These are phyloP conservation scores for Trachythela sp. DNA, from an alignment of 64 coral and sea anemone genomes.

Conservation along the genomic window DNA sequence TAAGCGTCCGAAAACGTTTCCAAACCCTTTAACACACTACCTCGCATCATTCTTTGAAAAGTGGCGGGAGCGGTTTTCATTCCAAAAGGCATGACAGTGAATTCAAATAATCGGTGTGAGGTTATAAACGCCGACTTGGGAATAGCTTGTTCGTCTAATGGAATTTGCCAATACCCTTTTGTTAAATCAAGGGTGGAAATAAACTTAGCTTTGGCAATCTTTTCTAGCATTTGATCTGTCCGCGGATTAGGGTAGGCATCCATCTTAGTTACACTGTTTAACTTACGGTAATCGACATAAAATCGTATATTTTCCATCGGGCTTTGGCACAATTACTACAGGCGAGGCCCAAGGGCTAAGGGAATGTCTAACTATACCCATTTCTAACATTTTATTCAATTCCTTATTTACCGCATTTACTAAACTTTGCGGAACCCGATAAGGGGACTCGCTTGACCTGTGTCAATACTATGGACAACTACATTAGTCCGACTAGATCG, in stretches of 20 bases:
- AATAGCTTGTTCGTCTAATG: conserved; percentile 13
- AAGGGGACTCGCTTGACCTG: not conserved
- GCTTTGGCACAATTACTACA: not conserved
- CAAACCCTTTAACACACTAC: conserved; percentile 2
- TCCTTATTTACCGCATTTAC: not conserved
- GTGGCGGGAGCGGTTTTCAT: conserved; percentile 47
- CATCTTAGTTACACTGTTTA: not conserved
- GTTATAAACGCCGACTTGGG: conserved; percentile 43
- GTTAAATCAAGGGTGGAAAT: conserved; percentile 52
- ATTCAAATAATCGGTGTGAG: conserved; percentile 43
- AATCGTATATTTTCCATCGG: not conserved
- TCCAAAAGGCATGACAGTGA: conserved; percentile 42
- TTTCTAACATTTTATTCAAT: not conserved
- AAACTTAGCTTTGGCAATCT: conserved; percentile 14
- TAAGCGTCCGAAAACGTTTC: conserved; percentile 36
- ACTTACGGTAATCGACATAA: not conserved
- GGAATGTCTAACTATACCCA: not conserved
- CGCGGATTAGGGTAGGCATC: not conserved
- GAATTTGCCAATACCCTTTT: conserved; percentile 56
- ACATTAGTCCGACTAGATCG: not conserved
- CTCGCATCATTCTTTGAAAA: conserved; percentile 59
- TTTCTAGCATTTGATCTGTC: conserved; percentile 42
- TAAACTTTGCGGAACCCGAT: not conserved
- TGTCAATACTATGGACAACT: not conserved
- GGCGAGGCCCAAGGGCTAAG: not conserved